phyloP scores from a whole-genome alignment of 2,888 invertebrate genomes.

The Campoplex capitator region DNA sequence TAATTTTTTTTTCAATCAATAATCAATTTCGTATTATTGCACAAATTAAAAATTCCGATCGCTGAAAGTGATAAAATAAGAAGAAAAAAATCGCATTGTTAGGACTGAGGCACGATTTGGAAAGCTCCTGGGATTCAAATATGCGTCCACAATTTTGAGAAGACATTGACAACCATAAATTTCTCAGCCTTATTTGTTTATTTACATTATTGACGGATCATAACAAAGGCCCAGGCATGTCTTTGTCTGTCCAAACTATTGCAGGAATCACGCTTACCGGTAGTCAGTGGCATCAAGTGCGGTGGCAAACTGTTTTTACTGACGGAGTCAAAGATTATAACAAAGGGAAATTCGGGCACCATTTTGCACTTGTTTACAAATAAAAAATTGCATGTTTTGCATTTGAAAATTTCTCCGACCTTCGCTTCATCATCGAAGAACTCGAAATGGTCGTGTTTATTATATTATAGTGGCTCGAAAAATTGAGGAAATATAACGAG shows the following conservation, averaged over 20 bases:
- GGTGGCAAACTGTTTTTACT: too few relatives aligned
- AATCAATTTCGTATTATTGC: too few relatives aligned
- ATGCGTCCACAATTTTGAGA: too few relatives aligned
- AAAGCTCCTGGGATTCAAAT: background rate
- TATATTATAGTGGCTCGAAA: too few relatives aligned
- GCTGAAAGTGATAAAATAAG: background rate
- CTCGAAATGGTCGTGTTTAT: background rate
- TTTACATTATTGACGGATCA: background rate
- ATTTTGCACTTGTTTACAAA: background rate
- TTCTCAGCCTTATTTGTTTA: too few relatives aligned
- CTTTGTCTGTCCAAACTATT: background rate
- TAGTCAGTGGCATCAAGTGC: background rate
- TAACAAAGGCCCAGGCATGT: background rate
- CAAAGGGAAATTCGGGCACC: background rate
- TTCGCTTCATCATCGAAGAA: background rate
- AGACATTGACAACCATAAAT: background rate
- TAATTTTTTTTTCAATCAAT: background rate
- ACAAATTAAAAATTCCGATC: background rate
- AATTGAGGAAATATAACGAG: constrained; percentile 10
- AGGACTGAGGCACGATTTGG: background rate
- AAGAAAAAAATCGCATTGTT: background rate
- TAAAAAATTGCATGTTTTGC: background rate
- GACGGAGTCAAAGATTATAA: background rate
- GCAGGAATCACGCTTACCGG: background rate
- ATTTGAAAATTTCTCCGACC: background rate